A percentile compares a stretch with the other conserved stretches of the same genome.
Conservation (phyloP, 2,113 vertebrate genomes). For the Chunga burmeisteri region DNA sequence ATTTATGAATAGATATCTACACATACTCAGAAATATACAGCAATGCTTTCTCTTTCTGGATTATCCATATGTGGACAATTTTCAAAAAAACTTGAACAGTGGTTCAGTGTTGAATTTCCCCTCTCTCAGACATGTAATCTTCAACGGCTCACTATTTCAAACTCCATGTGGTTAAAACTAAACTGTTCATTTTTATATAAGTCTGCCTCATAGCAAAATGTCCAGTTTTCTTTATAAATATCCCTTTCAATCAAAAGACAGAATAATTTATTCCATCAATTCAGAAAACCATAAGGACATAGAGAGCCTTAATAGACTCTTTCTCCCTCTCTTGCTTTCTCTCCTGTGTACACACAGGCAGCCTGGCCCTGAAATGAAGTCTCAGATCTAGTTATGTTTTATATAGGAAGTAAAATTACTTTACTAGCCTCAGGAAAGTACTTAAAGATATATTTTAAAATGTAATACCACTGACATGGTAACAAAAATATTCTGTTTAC, state of each 20-base stretch:
- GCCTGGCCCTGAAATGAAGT: neutral
- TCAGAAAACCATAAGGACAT: neutral
- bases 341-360: neutral
- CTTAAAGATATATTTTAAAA: neutral
- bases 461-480: neutral
- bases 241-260: neutral
- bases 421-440: neutral
- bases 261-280: neutral
- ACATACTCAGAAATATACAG: neutral
- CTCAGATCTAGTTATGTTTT: neutral
- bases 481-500: neutral
- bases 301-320: neutral
- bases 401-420: neutral
- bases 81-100: neutral
- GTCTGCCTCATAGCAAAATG: neutral
- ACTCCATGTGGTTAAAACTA: neutral
- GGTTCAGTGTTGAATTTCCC: neutral
- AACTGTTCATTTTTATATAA: neutral
- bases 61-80: neutral
- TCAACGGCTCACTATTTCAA: neutral
- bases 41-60: neutral
- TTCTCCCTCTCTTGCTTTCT: neutral
- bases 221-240: neutral
- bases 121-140: neutral
- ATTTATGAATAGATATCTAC: neutral